Conservation (phyloP, 2,113 vertebrate genomes). For the Chlamydotis undulata region DNA sequence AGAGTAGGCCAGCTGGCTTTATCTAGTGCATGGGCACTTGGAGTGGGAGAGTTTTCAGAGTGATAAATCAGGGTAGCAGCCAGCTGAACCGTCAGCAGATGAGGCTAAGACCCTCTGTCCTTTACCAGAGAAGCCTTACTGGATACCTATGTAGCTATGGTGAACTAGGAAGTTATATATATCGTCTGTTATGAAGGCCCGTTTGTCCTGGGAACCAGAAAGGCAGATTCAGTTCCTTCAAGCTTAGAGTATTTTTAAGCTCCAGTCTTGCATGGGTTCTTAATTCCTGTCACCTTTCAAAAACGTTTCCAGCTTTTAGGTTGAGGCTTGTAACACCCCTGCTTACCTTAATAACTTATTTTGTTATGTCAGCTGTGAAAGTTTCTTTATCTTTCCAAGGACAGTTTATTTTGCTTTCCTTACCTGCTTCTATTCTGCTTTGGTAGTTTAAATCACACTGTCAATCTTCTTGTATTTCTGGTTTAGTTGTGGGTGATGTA, state of each 20-base stretch:
- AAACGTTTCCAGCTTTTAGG: neutral
- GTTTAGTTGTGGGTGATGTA: neutral
- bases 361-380: neutral
- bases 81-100: neutral
- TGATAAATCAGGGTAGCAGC: neutral
- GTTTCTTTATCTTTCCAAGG: neutral
- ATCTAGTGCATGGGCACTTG: neutral
- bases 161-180: neutral
- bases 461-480: neutral
- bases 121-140: neutral
- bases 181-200: neutral
- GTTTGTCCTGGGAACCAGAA: neutral
- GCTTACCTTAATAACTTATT: neutral
- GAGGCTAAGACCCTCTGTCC: neutral
- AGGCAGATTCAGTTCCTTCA: neutral
- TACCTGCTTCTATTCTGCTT: neutral
- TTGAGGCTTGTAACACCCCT: neutral
- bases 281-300: neutral
- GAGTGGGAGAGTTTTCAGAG: neutral
- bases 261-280: neutral
- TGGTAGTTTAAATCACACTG: neutral
- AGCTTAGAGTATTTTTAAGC: neutral
- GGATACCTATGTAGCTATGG: neutral
- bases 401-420: neutral
- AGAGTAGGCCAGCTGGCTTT: neutral